These are phyloP conservation scores for Dipodomys stephensi DNA, from an alignment of 2,113 vertebrate genomes.

Conservation along the genomic window DNA sequence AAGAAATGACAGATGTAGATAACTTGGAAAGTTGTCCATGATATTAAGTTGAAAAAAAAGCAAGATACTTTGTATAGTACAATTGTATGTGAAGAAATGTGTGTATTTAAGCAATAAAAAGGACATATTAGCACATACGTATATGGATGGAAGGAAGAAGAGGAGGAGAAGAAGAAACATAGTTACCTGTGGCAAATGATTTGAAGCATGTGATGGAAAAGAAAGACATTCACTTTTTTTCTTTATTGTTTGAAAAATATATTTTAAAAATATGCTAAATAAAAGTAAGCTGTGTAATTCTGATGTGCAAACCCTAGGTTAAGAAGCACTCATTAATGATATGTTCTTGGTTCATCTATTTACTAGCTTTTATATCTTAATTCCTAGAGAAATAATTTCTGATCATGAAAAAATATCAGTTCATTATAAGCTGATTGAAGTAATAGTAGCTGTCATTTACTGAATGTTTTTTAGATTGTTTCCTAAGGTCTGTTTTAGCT, in stretches of 20 bases:
- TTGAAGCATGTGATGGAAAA: background rate
- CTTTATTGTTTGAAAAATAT: constrained; percentile 2
- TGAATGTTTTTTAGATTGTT: constrained; percentile 41
- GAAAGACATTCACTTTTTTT: constrained; percentile 32
- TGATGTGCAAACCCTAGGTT: background rate
- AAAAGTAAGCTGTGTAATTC: constrained; percentile 14
- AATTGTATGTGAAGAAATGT: background rate
- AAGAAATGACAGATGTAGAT: constrained; percentile 42
- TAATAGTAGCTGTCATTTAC: constrained; percentile 42
- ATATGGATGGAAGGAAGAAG: background rate
- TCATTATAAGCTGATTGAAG: background rate
- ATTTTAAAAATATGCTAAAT: background rate
- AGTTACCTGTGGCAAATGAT: background rate
- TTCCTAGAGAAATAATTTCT: constrained; percentile 26
- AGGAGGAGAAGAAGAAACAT: background rate
- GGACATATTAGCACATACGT: background rate
- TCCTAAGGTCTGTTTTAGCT: constrained; percentile 10
- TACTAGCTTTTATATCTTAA: constrained; percentile 42
- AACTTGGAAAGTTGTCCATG: background rate
- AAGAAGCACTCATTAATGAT: constrained; percentile 6
- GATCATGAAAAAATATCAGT: constrained; percentile 27
- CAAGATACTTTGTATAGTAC: constrained; percentile 4
- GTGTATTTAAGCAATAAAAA: background rate
- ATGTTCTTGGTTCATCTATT: constrained; percentile 8
- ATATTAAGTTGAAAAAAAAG: background rate